Evolutionary conservation across 2,797 vertebrate species (phyloP).

Genomic region (Poeciliopsis gracilis): DNA sequence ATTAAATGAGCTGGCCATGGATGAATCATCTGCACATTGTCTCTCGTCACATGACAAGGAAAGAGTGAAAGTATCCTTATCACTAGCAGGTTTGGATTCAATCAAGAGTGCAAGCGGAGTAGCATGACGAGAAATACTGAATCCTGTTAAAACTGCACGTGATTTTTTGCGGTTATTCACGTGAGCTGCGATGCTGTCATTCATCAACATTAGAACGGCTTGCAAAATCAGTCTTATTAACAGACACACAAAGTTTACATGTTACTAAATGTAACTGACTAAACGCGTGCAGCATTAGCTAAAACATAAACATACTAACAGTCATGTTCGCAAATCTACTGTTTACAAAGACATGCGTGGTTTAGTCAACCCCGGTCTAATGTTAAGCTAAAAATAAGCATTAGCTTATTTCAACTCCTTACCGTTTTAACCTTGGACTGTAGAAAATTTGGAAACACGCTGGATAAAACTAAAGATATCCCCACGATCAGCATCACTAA

Average conservation of each 20-base stretch:
- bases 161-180: not conserved
- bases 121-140: not conserved
- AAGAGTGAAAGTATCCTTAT: not conserved
- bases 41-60: constrained; percentile 36
- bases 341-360: not conserved
- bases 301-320: not conserved
- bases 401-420: constrained; percentile 32
- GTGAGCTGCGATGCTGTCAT: not conserved
- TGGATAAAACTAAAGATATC: constrained; percentile 70
- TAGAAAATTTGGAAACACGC: constrained; percentile 70
- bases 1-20: constrained; percentile 26
- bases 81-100: not conserved
- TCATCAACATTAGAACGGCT: not conserved
- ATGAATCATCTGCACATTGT: constrained; percentile 6
- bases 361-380: not conserved
- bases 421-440: constrained; percentile 75
- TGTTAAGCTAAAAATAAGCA: not conserved
- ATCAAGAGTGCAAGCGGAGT: not conserved
- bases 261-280: not conserved
- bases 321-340: not conserved
- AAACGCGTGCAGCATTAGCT: not conserved
- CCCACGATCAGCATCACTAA: constrained; percentile 71
- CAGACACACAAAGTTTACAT: not conserved
- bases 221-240: not conserved
- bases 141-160: not conserved